Evolutionary conservation across 2,888 invertebrate species (phyloP).

Genomic region (Orthosia gothica): DNA sequence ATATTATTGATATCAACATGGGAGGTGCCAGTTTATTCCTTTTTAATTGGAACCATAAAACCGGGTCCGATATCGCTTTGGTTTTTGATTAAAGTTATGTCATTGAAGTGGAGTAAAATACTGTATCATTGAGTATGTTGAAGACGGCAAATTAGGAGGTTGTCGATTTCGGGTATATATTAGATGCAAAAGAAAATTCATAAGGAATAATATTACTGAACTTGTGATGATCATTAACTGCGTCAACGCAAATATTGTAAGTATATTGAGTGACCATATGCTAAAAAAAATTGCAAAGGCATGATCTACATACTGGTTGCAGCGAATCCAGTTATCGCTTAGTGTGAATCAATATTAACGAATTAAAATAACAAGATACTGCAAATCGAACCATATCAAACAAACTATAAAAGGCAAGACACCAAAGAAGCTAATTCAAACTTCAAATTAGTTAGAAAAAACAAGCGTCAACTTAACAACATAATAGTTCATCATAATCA

Average conservation of each 20-base stretch:
- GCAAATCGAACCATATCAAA: conserved; percentile 12
- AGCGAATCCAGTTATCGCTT: neutral
- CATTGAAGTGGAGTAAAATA: conserved; percentile 5
- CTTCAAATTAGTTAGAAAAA: conserved; percentile 29
- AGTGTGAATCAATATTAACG: neutral
- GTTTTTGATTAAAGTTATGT: conserved; percentile 51
- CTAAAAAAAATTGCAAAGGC: conserved; percentile 2
- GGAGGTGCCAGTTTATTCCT: conserved; percentile 83
- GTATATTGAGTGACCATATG: neutral
- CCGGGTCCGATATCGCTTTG: conserved; percentile 46
- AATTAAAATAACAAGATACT: conserved; percentile 19
- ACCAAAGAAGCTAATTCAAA: conserved; percentile 32
- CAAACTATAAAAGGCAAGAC: conserved; percentile 10
- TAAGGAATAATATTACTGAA: neutral
- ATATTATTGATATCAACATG: conserved; percentile 80
- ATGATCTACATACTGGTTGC: neutral
- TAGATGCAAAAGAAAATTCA: neutral
- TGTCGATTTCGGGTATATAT: neutral
- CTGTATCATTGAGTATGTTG: neutral
- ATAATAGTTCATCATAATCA: conserved; percentile 65
- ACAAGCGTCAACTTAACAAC: conserved; percentile 49
- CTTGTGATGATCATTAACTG: neutral
- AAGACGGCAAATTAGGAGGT: neutral
- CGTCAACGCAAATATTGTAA: neutral
- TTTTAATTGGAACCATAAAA: conserved; percentile 80